A percentile compares a stretch with the other conserved stretches of the same genome.
Conservation (phyloP, 2,113 vertebrate genomes). For the Myanophis thanlyinensis region DNA sequence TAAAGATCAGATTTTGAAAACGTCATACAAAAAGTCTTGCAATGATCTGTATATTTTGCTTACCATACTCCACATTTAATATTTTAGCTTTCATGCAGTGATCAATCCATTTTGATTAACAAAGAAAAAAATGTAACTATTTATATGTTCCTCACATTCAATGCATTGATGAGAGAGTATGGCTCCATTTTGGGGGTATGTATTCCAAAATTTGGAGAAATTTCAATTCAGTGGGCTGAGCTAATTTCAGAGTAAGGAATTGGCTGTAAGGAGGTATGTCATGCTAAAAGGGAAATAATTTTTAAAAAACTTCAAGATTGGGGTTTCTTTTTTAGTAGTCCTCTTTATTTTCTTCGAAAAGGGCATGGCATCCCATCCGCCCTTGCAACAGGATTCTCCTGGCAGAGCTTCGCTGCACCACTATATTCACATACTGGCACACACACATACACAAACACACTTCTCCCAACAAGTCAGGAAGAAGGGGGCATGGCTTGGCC, state of each 20-base stretch:
- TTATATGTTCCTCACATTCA: neutral
- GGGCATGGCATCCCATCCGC: neutral
- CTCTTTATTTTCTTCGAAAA: neutral
- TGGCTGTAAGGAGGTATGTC: neutral
- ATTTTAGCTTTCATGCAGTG: neutral
- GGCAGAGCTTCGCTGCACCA: neutral
- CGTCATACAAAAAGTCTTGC: neutral
- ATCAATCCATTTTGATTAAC: neutral
- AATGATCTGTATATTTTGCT: neutral
- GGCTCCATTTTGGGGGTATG: neutral
- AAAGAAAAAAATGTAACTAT: neutral
- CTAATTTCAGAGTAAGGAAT: neutral
- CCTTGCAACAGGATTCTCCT: neutral
- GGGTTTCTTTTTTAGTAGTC: neutral
- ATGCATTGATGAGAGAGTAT: neutral
- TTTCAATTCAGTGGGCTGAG: neutral
- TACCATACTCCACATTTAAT: neutral
- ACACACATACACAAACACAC: neutral
- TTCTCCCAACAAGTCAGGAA: neutral
- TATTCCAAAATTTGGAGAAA: neutral
- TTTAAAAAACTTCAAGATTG: neutral
- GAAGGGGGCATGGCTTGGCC: neutral
- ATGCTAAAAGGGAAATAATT: neutral
- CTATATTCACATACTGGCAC: neutral
- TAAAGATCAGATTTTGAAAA: neutral